Base-by-base conservation (phyloP, 2,888 invertebrate species). In the Orthosia gothica region DNA sequence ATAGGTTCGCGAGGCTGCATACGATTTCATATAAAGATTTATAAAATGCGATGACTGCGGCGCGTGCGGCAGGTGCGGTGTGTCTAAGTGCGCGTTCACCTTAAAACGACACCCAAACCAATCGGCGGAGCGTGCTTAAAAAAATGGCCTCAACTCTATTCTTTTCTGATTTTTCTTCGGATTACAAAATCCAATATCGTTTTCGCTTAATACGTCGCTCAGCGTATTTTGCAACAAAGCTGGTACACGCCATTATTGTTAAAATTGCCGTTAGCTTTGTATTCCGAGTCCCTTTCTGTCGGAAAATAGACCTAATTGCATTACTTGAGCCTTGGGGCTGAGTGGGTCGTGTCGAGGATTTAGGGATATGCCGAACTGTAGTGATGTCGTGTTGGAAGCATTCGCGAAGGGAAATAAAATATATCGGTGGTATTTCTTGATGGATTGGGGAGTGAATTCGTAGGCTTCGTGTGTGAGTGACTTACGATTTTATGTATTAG, bases 221-320 rank as follows among this genome's bases (percentile, higher is more conserved):
- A 78, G 52, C 64, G 75, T 76, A 72, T 84, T 84, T 76, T 70
- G 76, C 61, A 77, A 84, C 74, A 83, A 74, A 70, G 57, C 61
- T 78, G 70, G 52, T 74, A 83, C 64, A 72, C 26, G 59, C 59
- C 47, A 82, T 87, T 85, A 82, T 83, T 87, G 81, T 81, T 82
- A 82, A 79, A 74, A 83, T 84, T 84, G 74, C 81, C 68, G 67
- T 86, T 84, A 75, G 76, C 79, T 88, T 82, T 77, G 76, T 83
- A 67, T 82, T 79, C 76, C 40, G 65, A 82, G 76, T 81, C 73
- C 78, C 72, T 82, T 82, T 82, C 63, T 54, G 57, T 67, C 77
- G 69, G 76, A 85, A 86, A 87, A 87, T 88, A 81, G 79, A 84
- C 82, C 86, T 87, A 89, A 89, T 90, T 88, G 85, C 84, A 86